phyloP scores from a whole-genome alignment of 1,140 invertebrate species.

The Musca domestica region DNA sequence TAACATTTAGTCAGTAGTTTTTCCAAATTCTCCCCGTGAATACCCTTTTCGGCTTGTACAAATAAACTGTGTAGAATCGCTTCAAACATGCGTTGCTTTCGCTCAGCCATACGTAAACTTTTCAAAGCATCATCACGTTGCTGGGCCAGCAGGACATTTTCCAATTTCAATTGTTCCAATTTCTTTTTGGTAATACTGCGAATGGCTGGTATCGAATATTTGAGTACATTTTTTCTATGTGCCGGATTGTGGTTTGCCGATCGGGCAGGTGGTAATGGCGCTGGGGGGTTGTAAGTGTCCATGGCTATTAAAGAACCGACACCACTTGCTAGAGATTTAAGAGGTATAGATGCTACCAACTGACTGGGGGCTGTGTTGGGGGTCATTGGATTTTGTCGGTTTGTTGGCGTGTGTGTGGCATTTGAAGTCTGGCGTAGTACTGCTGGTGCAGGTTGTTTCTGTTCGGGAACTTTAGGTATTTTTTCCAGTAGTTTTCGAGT shows the following conservation, averaged over 20 bases:
- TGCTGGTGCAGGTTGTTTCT: neutral
- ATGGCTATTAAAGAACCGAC: neutral
- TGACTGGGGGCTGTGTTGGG: too few species aligned
- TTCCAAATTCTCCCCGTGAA: too few species aligned
- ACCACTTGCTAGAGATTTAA: too few species aligned
- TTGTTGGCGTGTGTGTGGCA: neutral
- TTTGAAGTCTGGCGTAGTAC: neutral
- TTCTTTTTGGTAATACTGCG: constrained; percentile 8
- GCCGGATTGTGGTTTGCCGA: too few species aligned
- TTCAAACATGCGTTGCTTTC: constrained; percentile 31
- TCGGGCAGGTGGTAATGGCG: neutral
- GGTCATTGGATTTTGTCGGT: too few species aligned
- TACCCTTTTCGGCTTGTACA: too few species aligned
- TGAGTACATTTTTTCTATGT: too few species aligned
- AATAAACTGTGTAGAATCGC: neutral
- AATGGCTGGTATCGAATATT: neutral
- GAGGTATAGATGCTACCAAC: too few species aligned
- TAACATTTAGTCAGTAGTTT: too few species aligned
- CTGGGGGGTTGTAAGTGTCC: neutral
- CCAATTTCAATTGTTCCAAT: constrained; percentile 28
- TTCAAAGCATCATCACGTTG: constrained; percentile 30
- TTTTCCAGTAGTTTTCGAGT: constrained; percentile 9
- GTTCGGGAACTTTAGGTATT: constrained; percentile 9
- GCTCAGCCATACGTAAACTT: constrained; percentile 34
- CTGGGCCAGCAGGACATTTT: constrained; percentile 34